Percentiles rank a stretch among this genome's conserved stretches.
These are phyloP conservation scores for Patiria miniata DNA, from an alignment of 35 echinoderm and acorn worm species.

Conservation along the genomic window DNA sequence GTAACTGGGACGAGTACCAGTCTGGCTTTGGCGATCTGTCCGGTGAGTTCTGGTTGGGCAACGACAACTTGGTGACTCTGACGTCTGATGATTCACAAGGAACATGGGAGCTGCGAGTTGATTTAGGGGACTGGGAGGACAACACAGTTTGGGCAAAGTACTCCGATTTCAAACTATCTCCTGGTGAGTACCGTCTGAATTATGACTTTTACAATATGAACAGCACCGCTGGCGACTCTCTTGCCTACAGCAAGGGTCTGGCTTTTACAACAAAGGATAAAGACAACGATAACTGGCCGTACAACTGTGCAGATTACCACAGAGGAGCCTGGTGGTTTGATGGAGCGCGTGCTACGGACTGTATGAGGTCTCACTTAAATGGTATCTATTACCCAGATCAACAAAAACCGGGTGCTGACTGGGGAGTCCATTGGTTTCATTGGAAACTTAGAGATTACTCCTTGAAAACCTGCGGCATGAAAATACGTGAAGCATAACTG, in stretches of 20 bases:
- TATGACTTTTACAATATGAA: background rate
- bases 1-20: slow-evolving; percentile 26
- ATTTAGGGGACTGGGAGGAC: slow-evolving; percentile 34
- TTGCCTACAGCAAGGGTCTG: background rate
- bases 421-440: background rate
- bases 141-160: background rate
- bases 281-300: background rate
- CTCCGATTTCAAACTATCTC: background rate
- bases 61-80: slow-evolving; percentile 13
- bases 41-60: slow-evolving; percentile 55
- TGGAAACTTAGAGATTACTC: background rate
- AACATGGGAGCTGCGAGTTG: slow-evolving; percentile 35
- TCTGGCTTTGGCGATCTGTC: slow-evolving; percentile 39
- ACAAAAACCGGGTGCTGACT: background rate
- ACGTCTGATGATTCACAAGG: background rate
- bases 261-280: background rate
- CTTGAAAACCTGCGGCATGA: slow-evolving; percentile 3
- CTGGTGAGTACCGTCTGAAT: background rate
- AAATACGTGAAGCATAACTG: background rate
- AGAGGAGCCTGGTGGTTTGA: background rate
- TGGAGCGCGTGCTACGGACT: background rate
- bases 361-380: background rate
- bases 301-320: background rate
- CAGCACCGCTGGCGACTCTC: background rate
- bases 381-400: background rate